These are phyloP conservation scores for Trogon surrucura DNA, from an alignment of 2,113 vertebrate species.

Conservation along the genomic window DNA sequence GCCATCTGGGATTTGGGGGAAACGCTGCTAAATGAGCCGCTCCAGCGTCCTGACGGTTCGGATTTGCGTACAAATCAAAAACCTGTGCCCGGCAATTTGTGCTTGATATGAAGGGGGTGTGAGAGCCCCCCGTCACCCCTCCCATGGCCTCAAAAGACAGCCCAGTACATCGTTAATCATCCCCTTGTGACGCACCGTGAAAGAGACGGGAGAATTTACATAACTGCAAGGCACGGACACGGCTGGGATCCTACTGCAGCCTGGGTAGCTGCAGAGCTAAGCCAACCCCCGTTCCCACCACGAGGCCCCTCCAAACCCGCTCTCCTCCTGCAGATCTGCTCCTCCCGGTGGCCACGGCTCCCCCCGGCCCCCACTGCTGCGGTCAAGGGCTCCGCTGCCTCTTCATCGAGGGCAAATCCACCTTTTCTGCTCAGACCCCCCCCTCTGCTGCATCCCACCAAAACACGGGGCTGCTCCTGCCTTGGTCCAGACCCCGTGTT, in stretches of 20 bases:
- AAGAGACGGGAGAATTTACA: background rate
- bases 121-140: background rate
- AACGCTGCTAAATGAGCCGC: background rate
- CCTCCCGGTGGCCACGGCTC: background rate
- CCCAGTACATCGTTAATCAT: fast-evolving
- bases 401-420: fast-evolving
- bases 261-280: fast-evolving
- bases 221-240: fast-evolving
- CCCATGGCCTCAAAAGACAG: fast-evolving
- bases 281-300: background rate
- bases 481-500: fast-evolving
- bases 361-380: background rate
- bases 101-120: background rate
- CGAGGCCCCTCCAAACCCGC: fast-evolving
- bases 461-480: background rate
- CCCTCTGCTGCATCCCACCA: fast-evolving
- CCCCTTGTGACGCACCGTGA: fast-evolving
- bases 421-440: background rate
- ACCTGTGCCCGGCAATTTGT: background rate
- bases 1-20: background rate
- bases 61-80: background rate
- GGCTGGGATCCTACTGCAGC: background rate
- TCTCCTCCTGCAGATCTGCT: fast-evolving
- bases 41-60: fast-evolving
- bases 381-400: background rate